Evolutionary conservation across 2,888 invertebrate species (phyloP).

Genomic region (Leptopilina myrica): DNA sequence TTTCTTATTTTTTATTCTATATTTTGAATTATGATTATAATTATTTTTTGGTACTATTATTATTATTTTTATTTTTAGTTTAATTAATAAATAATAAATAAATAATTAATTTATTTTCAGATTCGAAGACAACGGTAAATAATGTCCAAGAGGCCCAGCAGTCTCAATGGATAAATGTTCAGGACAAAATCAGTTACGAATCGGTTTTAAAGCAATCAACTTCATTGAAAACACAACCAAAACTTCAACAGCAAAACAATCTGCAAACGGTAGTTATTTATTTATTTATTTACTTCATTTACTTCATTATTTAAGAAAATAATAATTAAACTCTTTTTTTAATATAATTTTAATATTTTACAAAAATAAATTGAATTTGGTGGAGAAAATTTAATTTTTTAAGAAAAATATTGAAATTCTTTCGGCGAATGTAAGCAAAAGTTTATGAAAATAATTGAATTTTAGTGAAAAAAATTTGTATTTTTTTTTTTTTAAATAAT

Average conservation of each 20-base stretch:
- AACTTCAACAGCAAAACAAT: slow-evolving; percentile 64
- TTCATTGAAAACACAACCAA: slow-evolving; percentile 60
- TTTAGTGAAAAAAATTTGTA: too few relatives aligned
- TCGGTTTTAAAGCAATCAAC: slow-evolving; percentile 63
- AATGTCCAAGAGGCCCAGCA: slow-evolving; percentile 61
- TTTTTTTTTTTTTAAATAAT: too few relatives aligned
- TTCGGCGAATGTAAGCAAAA: too few relatives aligned
- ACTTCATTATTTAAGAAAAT: too few relatives aligned
- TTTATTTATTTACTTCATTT: too few relatives aligned
- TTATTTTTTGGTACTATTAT: background rate
- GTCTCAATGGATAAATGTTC: slow-evolving; percentile 70
- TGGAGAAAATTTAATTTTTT: too few relatives aligned
- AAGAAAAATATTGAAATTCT: too few relatives aligned
- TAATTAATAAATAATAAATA: too few relatives aligned
- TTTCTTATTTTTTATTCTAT: background rate
- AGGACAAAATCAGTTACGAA: slow-evolving; percentile 65
- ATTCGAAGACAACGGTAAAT: slow-evolving; percentile 37
- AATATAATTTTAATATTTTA: too few relatives aligned
- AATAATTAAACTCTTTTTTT: too few relatives aligned
- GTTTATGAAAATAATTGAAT: too few relatives aligned
- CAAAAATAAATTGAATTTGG: too few relatives aligned
- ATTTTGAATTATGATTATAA: background rate
- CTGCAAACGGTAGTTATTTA: slow-evolving; percentile 57
- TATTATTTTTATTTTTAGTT: background rate
- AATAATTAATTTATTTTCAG: background rate